phyloP scores from a whole-genome alignment of 2,888 invertebrate genomes.

The Dynastes hyllus region DNA sequence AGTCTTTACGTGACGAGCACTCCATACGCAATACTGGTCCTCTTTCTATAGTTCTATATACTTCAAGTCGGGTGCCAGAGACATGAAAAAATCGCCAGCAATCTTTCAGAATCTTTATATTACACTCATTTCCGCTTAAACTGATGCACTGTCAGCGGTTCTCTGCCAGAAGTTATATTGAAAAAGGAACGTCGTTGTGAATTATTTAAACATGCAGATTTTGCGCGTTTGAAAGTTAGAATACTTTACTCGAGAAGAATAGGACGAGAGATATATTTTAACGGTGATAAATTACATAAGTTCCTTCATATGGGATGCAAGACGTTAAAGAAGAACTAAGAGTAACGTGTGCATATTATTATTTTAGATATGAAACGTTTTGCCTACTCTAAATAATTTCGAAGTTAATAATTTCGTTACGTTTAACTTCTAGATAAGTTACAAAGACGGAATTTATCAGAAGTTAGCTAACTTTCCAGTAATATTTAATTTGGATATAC shows the following conservation, averaged over 20 bases:
- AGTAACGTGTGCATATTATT: neutral
- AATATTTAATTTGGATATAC: slow-evolving; percentile 34
- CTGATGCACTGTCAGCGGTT: slow-evolving; percentile 67
- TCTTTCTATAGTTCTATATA: slow-evolving; percentile 38
- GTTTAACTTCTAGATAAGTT: slow-evolving; percentile 7
- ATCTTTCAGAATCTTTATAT: slow-evolving; percentile 70
- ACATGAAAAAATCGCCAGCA: slow-evolving; percentile 65
- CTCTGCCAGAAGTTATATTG: slow-evolving; percentile 62
- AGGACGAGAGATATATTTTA: neutral
- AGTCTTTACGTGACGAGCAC: slow-evolving; percentile 43
- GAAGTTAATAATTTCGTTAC: neutral
- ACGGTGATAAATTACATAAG: neutral
- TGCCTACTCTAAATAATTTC: neutral
- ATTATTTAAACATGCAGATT: slow-evolving; percentile 67
- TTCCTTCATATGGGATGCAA: neutral
- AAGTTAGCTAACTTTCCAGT: slow-evolving; percentile 19
- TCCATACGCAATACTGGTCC: slow-evolving; percentile 55
- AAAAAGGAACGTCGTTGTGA: slow-evolving; percentile 63
- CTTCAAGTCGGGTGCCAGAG: slow-evolving; percentile 22
- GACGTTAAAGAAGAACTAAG: neutral
- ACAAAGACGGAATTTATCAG: neutral
- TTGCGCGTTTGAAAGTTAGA: slow-evolving; percentile 14
- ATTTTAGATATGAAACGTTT: neutral
- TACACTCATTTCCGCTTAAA: slow-evolving; percentile 65
- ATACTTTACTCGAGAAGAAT: neutral